phyloP scores from a whole-genome alignment of 2,113 vertebrate species.

The Campylomormyrus tamandua region DNA sequence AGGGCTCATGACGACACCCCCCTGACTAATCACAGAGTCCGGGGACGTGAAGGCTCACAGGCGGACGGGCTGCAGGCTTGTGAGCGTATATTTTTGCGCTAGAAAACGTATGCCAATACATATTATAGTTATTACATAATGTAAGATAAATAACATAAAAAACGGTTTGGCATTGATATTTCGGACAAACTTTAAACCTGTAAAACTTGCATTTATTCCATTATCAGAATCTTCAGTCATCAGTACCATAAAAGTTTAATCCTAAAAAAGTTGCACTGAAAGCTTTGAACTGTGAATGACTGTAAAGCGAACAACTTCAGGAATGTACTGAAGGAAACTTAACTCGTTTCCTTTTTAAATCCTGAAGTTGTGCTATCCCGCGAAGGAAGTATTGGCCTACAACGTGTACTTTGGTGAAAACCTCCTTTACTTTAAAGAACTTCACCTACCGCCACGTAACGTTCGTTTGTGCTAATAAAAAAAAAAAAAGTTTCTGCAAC shows the following conservation, averaged over 20 bases:
- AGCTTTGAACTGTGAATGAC: background rate
- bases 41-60: background rate
- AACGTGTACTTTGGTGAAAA: background rate
- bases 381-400: background rate
- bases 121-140: background rate
- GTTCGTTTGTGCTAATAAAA: background rate
- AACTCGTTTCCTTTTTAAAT: background rate
- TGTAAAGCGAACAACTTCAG: constrained; percentile 5
- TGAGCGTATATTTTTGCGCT: background rate
- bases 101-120: background rate
- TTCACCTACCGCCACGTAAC: background rate
- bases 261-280: background rate
- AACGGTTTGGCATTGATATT: background rate
- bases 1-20: constrained; percentile 58
- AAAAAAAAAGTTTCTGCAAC: background rate
- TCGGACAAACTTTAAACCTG: background rate
- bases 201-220: background rate
- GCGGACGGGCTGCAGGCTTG: background rate
- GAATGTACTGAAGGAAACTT: background rate
- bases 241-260: background rate
- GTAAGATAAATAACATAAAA: background rate
- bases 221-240: background rate
- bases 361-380: background rate
- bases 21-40: constrained; percentile 18
- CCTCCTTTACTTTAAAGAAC: background rate